phyloP scores from a whole-genome alignment of 2,113 vertebrate species.

The Takifugu bimaculatus region DNA sequence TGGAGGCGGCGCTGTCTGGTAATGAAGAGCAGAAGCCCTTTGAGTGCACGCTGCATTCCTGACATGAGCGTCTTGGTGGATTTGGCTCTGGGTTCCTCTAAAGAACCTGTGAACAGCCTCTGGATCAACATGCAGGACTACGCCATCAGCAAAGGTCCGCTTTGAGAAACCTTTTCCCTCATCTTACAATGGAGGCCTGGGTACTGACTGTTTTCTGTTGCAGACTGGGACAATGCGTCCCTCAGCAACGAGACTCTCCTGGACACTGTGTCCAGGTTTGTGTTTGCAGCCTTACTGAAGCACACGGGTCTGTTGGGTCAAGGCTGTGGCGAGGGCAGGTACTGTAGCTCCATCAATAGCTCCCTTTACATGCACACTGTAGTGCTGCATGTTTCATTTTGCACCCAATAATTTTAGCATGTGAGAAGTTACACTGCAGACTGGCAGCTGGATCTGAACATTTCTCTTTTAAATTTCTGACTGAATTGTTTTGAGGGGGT shows the following conservation, averaged over 20 bases:
- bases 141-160: conserved; percentile 90
- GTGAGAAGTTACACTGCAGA: too few relatives aligned
- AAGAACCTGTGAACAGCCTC: conserved; percentile 91
- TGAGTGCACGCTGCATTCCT: conserved; percentile 83
- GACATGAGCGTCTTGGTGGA: conserved; percentile 86
- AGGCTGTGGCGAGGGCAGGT: conserved; percentile 91
- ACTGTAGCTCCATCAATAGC: conserved; percentile 26
- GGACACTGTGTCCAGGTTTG: conserved; percentile 93
- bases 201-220: conserved; percentile 38
- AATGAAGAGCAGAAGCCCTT: conserved; percentile 98
- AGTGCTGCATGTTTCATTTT: too few relatives aligned
- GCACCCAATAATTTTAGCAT: too few relatives aligned
- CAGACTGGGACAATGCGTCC: conserved; percentile 96
- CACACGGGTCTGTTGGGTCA: conserved; percentile 88
- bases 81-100: conserved; percentile 89
- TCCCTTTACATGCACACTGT: too few relatives aligned
- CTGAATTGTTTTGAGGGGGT: too few relatives aligned
- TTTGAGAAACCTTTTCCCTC: fast-evolving
- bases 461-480: too few relatives aligned
- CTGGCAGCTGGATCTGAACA: too few relatives aligned
- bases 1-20: conserved; percentile 91
- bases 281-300: conserved; percentile 91
- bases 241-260: conserved; percentile 89
- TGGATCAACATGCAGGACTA: conserved; percentile 98
- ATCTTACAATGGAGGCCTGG: neutral